Conservation (phyloP, 1,140 invertebrate species). For the Drosophila eugracilis region DNA sequence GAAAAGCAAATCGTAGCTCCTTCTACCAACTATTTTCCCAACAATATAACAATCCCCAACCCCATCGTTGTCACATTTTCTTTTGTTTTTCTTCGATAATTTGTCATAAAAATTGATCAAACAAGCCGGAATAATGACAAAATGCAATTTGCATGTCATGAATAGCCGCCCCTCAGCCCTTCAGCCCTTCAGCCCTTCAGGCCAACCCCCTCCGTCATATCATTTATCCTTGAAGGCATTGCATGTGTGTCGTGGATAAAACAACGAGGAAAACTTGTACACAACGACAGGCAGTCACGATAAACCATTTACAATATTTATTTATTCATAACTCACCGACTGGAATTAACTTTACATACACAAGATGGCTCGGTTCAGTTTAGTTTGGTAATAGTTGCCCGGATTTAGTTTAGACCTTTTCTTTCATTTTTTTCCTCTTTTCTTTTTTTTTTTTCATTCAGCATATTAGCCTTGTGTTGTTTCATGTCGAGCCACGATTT, state of each 20-base stretch:
- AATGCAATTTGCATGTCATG: conserved; percentile 81
- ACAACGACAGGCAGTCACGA: conserved; percentile 77
- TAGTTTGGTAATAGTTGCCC: conserved; percentile 48
- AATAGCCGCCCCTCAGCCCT: conserved; percentile 6
- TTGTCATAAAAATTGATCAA: conserved; percentile 84
- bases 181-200: too few relatives aligned
- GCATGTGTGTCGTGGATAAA: conserved; percentile 50
- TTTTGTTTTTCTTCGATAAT: conserved; percentile 59
- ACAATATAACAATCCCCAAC: background rate
- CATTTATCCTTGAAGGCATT: conserved; percentile 72
- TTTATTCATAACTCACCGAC: conserved; percentile 75
- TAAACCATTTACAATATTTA: conserved; percentile 80
- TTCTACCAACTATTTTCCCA: background rate
- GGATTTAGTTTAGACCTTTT: conserved; percentile 32
- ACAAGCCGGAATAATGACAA: conserved; percentile 69
- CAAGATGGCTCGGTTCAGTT: conserved; percentile 53
- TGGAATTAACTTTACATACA: conserved; percentile 54
- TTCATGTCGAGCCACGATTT: conserved; percentile 76
- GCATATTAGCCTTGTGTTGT: conserved; percentile 36
- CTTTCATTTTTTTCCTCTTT: too few relatives aligned
- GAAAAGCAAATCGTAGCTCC: conserved; percentile 18
- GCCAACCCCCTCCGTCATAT: conserved; percentile 10
- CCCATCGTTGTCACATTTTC: conserved; percentile 17
- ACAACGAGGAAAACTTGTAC: conserved; percentile 10
- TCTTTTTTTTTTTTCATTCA: conserved; percentile 7